Conservation (phyloP, 2,113 vertebrate genomes). For the Odontophorus gujanensis region DNA sequence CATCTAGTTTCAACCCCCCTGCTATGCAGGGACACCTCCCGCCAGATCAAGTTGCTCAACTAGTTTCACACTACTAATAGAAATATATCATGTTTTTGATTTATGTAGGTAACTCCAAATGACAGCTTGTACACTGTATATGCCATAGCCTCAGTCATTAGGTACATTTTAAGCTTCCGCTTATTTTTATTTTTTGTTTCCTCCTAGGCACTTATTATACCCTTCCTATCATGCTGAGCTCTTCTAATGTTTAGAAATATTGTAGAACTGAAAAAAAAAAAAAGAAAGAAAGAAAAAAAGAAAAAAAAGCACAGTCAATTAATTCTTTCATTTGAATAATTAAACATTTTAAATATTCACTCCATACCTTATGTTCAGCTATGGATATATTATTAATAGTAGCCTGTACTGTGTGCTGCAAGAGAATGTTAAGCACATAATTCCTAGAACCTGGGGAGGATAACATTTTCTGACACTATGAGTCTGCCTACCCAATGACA, state of each 20-base stretch:
- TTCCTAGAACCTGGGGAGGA: slow-evolving; percentile 36
- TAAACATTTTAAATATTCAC: slow-evolving; percentile 76
- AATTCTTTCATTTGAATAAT: slow-evolving; percentile 74
- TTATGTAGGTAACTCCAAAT: background rate
- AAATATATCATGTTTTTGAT: background rate
- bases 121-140: background rate
- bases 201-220: background rate
- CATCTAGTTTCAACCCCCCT: too few relatives aligned
- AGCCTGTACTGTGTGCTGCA: slow-evolving; percentile 46
- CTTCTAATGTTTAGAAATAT: slow-evolving; percentile 46
- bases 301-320: slow-evolving; percentile 59
- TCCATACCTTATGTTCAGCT: slow-evolving; percentile 57
- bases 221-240: slow-evolving; percentile 19
- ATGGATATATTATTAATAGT: slow-evolving; percentile 70
- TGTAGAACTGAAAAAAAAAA: slow-evolving; percentile 30
- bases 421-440: slow-evolving; percentile 43
- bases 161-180: background rate
- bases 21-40: too few relatives aligned
- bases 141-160: background rate
- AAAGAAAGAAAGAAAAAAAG: background rate
- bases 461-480: slow-evolving; percentile 9
- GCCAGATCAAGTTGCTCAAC: too few relatives aligned
- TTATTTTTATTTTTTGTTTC: slow-evolving; percentile 25
- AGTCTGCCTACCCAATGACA: slow-evolving; percentile 41
- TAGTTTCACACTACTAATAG: background rate